Base-by-base conservation (phyloP, 1,140 invertebrate species). In the Calliopsis andreniformis region DNA sequence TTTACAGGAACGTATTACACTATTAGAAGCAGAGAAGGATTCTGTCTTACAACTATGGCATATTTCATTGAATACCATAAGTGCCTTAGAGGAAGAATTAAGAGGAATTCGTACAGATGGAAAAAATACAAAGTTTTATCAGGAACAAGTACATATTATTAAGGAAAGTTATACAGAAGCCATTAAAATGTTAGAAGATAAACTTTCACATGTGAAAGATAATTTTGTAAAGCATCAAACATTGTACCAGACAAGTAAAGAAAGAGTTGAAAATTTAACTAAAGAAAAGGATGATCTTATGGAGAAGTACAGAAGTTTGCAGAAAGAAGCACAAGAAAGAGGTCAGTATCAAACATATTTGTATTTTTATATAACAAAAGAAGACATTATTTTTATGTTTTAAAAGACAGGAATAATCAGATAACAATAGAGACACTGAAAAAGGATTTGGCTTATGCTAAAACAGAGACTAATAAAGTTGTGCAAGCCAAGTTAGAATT, bases 31-130 rank as follows among this genome's bases (percentile, higher is more conserved):
- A 91, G 94, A 94, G 88, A 93, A 94, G 78, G 93, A 94, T 51
- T 94, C 94, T 0, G 87, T 93, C 12, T 90, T 92, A 55, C 92
- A 94, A n/a, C 71, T 94, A 35, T 94, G 93, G 93, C 93, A 94
- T 85, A 93, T 93, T 43, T 92, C 93, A 3, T 90, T 94, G 68
- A 94, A 93, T 87, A 92, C 93, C 0, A 92, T 94, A 43, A 92
- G 93, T 53, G 90, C 90, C 35, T 87, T 94, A 5, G 94, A 94
- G 68, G 91, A 92, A 23, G 93, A 94, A 85, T 76, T 94, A 1
- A 93, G 91, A 90, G 89, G 88, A n/a, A 92, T 91, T 72, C 91
- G 92, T 53, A 86, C 71, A 7, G 79, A 87, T 23, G 83, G 81
- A 0, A 87, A 71, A 67, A 77, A 73, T 16, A 66, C 78, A 30